Conservation (phyloP, 2,113 vertebrate genomes). For the Prochilodus magdalenae region DNA sequence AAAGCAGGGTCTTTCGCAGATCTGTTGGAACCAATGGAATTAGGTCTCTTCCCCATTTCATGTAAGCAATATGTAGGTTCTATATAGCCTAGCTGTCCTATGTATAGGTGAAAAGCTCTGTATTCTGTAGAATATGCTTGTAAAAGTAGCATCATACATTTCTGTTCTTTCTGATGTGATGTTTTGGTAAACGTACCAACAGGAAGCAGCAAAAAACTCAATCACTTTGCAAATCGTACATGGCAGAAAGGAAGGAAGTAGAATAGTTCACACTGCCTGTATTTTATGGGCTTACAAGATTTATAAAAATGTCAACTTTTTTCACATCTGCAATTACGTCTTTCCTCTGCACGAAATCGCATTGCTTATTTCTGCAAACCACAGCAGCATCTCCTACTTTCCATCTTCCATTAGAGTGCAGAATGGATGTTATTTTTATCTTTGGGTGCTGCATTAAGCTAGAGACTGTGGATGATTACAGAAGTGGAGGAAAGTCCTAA, state of each 20-base stretch:
- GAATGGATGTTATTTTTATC: constrained; percentile 47
- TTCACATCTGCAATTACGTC: not conserved
- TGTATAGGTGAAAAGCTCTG: no score
- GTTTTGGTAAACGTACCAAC: no score
- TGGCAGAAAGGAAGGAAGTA: not conserved
- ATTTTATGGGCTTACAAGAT: not conserved
- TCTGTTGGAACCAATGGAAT: not conserved
- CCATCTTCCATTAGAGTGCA: constrained; percentile 23
- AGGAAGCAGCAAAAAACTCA: not conserved
- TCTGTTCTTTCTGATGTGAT: no score
- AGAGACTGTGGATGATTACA: constrained; percentile 11
- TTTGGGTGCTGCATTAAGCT: constrained; percentile 31
- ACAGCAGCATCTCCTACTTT: constrained; percentile 9
- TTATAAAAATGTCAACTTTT: not conserved
- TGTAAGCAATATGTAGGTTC: no score
- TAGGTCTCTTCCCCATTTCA: no score
- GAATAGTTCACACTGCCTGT: not conserved
- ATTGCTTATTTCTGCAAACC: constrained; percentile 14
- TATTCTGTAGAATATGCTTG: no score
- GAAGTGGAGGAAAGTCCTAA: constrained; percentile 34
- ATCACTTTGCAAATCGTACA: not conserved
- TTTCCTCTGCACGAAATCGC: constrained; percentile 8
- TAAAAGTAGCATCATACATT: no score
- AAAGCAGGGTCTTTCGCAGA: not conserved
- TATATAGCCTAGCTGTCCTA: no score